phyloP scores from a whole-genome alignment of 1,140 invertebrate genomes.

The Sinella curviseta region DNA sequence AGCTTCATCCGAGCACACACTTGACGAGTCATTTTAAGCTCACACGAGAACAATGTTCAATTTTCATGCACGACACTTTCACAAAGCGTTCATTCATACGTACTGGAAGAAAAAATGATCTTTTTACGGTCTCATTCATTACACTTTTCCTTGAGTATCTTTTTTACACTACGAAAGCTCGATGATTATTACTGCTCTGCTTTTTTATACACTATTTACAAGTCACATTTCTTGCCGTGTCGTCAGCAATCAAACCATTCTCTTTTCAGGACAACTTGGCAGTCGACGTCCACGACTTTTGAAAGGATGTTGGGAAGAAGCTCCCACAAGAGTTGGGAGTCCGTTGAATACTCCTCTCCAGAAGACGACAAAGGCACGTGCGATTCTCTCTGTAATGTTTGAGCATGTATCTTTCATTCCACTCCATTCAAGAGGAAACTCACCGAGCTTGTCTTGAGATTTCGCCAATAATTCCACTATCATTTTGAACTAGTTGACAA shows the following conservation, averaged over 20 bases:
- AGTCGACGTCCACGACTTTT: neutral
- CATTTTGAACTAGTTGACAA: slow-evolving; percentile 12
- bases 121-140: slow-evolving; percentile 7
- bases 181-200: no score
- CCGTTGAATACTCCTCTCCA: slow-evolving; percentile 9
- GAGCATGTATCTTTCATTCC: neutral
- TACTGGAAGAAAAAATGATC: neutral
- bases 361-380: slow-evolving; percentile 14
- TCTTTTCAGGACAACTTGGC: slow-evolving; percentile 5
- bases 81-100: slow-evolving; percentile 19
- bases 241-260: slow-evolving; percentile 5
- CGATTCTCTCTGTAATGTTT: neutral
- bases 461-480: slow-evolving; percentile 21
- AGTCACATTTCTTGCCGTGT: slow-evolving; percentile 9
- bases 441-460: slow-evolving; percentile 1
- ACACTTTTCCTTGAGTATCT: neutral
- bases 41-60: slow-evolving; percentile 2
- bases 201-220: neutral
- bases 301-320: neutral
- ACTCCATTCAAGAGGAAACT: neutral
- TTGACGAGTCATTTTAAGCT: slow-evolving; percentile 15
- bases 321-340: neutral
- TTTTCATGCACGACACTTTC: neutral
- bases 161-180: neutral
- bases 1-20: slow-evolving; percentile 20